phyloP scores from a whole-genome alignment of 53 echinoderm and acorn worm species.

The Stichopus horrens region DNA sequence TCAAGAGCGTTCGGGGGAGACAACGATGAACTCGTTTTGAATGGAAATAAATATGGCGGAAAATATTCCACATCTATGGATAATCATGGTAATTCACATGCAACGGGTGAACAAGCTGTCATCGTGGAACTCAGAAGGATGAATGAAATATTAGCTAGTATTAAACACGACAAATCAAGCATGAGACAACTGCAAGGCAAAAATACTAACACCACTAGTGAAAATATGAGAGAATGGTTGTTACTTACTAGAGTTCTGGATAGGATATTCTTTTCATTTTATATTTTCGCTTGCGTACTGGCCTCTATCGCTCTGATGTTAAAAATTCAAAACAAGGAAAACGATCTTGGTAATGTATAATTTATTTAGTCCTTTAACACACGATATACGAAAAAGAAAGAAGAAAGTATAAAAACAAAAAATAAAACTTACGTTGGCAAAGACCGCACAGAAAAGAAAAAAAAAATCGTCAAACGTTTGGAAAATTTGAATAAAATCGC shows the following conservation, averaged over 20 bases:
- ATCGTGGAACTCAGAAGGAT: conserved; percentile 74
- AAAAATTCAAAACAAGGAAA: conserved; percentile 33
- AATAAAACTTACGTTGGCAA: background rate
- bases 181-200: conserved; percentile 49
- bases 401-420: background rate
- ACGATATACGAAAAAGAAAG: background rate
- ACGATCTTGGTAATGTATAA: background rate
- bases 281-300: conserved; percentile 71
- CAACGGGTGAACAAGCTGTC: conserved; percentile 60
- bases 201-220: conserved; percentile 43
- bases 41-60: conserved; percentile 41
- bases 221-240: conserved; percentile 70
- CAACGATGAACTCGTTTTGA: conserved; percentile 30
- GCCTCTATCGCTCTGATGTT: conserved; percentile 51
- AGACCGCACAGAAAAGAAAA: background rate
- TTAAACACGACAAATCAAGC: conserved; percentile 40
- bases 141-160: conserved; percentile 76
- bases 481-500: no score
- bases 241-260: conserved; percentile 78
- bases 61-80: conserved; percentile 20
- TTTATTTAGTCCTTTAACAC: background rate
- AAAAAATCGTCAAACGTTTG: no score
- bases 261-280: conserved; percentile 72
- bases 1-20: background rate
- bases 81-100: conserved; percentile 24